phyloP scores from a whole-genome alignment of 2,888 invertebrate genomes.

The Drosophila prostipennis region DNA sequence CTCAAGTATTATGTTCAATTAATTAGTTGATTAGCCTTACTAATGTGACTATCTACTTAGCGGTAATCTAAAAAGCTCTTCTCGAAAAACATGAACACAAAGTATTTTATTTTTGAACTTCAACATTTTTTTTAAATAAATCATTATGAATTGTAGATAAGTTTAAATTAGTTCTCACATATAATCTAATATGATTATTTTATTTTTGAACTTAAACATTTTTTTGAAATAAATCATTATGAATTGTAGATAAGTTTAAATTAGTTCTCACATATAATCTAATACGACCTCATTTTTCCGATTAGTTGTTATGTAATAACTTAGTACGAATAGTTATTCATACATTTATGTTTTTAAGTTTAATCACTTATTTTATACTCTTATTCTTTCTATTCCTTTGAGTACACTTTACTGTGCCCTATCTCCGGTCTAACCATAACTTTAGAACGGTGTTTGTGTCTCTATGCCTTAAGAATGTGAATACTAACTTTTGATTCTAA shows the following conservation, averaged over 20 bases:
- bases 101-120: too few species aligned
- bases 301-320: too few species aligned
- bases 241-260: too few species aligned
- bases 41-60: not conserved
- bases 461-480: constrained; percentile 50
- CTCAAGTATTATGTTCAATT: not conserved
- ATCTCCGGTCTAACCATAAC: constrained; percentile 12
- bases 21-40: not conserved
- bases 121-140: too few species aligned
- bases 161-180: too few species aligned
- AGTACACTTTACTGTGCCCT: constrained; percentile 16
- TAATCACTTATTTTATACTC: not conserved
- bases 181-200: not conserved
- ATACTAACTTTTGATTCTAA: constrained; percentile 82
- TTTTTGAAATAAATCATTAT: too few species aligned
- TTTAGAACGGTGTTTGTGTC: constrained; percentile 53
- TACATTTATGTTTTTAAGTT: not conserved
- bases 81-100: too few species aligned
- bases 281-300: not conserved
- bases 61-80: not conserved
- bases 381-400: not conserved
- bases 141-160: too few species aligned
- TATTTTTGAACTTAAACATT: too few species aligned
- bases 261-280: too few species aligned
- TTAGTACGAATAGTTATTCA: too few species aligned